Conservation (phyloP, 2,888 invertebrate genomes). For the Escarpia spicata region DNA sequence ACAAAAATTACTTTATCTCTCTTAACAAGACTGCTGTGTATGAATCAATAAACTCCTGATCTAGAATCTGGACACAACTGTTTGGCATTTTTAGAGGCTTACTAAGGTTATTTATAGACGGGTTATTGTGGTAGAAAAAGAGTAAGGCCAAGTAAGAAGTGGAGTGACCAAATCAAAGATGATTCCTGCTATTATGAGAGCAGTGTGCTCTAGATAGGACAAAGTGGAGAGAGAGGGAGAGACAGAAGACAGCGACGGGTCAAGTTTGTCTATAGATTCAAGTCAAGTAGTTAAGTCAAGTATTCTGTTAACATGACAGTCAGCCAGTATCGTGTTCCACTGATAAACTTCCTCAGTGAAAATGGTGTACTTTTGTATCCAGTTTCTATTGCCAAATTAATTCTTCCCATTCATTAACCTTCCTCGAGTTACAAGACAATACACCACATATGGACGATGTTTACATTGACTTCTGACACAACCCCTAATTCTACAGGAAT, state of each 20-base stretch:
- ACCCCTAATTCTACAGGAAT: background rate
- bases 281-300: background rate
- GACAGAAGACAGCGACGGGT: too few relatives aligned
- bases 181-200: too few relatives aligned
- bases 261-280: too few relatives aligned
- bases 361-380: background rate
- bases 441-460: background rate
- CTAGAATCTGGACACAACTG: too few relatives aligned
- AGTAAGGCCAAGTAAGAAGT: too few relatives aligned
- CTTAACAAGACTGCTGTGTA: background rate
- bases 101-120: background rate
- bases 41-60: background rate
- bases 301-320: background rate
- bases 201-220: too few relatives aligned
- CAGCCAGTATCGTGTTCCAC: background rate
- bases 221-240: too few relatives aligned
- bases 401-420: background rate
- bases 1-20: background rate
- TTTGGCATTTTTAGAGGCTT: background rate
- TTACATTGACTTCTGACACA: background rate
- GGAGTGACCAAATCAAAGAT: too few relatives aligned
- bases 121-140: too few relatives aligned
- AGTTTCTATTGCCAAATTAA: background rate
- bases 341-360: background rate
- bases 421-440: background rate